Percentiles rank a stretch among this genome's conserved stretches.
Evolutionary conservation across 92 coral and sea anemone species (phyloP).

Genomic region (Epizoanthus ramosus): DNA sequence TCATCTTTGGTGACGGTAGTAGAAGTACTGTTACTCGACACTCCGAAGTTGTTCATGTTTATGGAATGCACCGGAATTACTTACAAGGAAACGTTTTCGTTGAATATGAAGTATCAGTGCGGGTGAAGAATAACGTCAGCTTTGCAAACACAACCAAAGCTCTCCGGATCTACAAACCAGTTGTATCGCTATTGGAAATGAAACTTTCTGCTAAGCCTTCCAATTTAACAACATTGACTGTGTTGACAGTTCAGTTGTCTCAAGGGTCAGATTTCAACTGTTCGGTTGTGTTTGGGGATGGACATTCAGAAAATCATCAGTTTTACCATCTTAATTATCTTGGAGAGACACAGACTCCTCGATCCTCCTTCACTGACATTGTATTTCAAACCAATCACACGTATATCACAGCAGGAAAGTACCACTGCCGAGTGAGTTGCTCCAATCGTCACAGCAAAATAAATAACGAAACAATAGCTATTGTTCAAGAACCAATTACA

Average conservation of each 20-base stretch:
- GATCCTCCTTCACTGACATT: conserved; percentile 4
- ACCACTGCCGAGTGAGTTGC: neutral
- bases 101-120: conserved; percentile 10
- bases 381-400: conserved; percentile 2
- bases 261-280: conserved; percentile 65
- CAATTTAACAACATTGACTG: conserved; percentile 30
- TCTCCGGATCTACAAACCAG: conserved; percentile 31
- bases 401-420: neutral
- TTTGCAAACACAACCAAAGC: neutral
- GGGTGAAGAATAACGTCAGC: neutral
- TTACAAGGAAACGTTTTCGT: neutral
- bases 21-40: neutral
- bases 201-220: conserved; percentile 22
- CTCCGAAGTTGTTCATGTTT: conserved; percentile 3
- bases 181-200: conserved; percentile 44
- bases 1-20: conserved; percentile 10
- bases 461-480: conserved; percentile 1
- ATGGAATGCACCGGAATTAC: conserved; percentile 18
- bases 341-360: neutral
- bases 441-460: conserved; percentile 30
- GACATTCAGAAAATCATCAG: conserved; percentile 11
- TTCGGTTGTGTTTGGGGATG: conserved; percentile 60
- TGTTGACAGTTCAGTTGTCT: conserved; percentile 27
- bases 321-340: conserved; percentile 6
- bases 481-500: conserved; percentile 51